Base-by-base conservation (phyloP, 1,140 invertebrate species). In the Bombus sylvicola region DNA sequence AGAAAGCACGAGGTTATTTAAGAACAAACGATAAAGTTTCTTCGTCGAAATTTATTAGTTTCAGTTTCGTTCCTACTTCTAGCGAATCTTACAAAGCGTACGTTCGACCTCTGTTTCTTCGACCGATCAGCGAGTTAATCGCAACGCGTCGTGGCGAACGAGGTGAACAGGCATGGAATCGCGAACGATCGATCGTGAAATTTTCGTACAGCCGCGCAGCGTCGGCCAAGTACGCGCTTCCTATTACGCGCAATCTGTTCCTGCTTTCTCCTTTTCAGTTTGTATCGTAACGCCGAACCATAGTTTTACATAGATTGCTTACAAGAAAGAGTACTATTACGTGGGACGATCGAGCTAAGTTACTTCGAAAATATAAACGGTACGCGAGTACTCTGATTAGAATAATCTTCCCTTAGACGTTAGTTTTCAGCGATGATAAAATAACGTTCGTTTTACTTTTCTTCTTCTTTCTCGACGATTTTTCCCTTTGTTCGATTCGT, bases 11-110 rank as follows among this genome's bases (percentile, higher is more conserved):
- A 25, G 22, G 28, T n/a, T 31, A 22, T 8, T 47, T 1, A n/a
- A 34, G 15, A 78, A 83, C n/a, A 15, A 66, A 71, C 64, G 18
- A 64, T n/a, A 34, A 78, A 64, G 34, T 31, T 37, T 37, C 76
- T 25, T 83, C 22, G 53, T 83, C 62, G 37, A 83, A 77, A 78
- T 77, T 83, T 83, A 83, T 83, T 83, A 39, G 41, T 77, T 57
- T 41, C n/a, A 71, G 6, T 78, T 71, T 41, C 69, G 64, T 83
- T 69, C n/a, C 66, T 84, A 84, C n/a, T 25, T 84, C 66, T 69
- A 59, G 66, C 75, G 47, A 57, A 71, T 71, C 82, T 75, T 79
- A 79, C 64, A 71, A 79, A 84, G 82, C 73, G 47, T 84, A 79
- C 69, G 75, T 28, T 34, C 75, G 75, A 83, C 57, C 43, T 41